Conservation (phyloP, 1,140 invertebrate species). For the Sarcophaga bullata region DNA sequence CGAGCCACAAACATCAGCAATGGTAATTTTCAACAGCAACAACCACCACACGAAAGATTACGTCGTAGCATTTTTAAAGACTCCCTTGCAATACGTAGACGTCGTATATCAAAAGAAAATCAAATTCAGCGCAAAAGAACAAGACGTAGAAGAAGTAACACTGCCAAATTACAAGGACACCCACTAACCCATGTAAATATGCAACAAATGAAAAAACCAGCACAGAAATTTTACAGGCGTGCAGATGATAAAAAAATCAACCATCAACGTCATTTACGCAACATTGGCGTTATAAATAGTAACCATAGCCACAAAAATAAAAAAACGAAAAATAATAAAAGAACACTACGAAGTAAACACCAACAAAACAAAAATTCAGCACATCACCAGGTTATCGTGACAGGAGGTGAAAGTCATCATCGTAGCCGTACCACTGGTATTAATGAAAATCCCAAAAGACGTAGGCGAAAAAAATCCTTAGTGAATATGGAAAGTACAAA, state of each 20-base stretch:
- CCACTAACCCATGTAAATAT: not conserved
- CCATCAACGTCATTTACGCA: not conserved
- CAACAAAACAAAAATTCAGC: not conserved
- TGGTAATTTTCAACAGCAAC: slow-evolving; percentile 5
- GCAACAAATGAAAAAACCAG: not conserved
- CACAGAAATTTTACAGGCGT: not conserved
- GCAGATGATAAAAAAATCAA: not conserved
- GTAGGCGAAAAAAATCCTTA: slow-evolving; percentile 43
- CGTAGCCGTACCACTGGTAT: not conserved
- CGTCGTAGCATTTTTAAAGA: slow-evolving; percentile 31
- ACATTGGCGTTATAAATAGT: not conserved
- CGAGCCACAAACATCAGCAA: not conserved
- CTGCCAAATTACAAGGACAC: slow-evolving; percentile 33
- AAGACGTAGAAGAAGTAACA: not conserved
- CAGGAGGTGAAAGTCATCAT: not conserved
- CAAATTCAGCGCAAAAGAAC: not conserved
- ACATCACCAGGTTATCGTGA: not conserved
- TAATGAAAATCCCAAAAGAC: slow-evolving; percentile 46
- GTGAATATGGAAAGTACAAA: slow-evolving; percentile 25
- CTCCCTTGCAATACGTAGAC: not conserved
- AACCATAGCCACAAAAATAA: not conserved
- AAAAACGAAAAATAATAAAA: not conserved
- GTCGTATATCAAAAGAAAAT: not conserved
- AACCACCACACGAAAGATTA: slow-evolving; percentile 4
- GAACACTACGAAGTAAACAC: slow-evolving; percentile 12